These are phyloP conservation scores for Coremacera marginata DNA, from an alignment of 2,888 invertebrate species.

Conservation along the genomic window DNA sequence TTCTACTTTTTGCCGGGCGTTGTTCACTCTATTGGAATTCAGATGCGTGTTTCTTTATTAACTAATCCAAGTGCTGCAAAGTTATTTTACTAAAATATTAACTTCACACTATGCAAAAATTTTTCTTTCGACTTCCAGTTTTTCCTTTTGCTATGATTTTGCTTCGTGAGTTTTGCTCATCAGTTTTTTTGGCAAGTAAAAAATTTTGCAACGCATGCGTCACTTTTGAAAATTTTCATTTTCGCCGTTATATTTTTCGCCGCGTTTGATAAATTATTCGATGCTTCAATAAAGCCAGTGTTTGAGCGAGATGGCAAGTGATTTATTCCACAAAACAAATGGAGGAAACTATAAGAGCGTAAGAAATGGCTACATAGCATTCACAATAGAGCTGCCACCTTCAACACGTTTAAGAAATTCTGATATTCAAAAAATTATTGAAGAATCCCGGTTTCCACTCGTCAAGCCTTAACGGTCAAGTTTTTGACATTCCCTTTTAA, in stretches of 20 bases:
- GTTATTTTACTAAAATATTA: conserved; percentile 2
- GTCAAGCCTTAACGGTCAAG: no score
- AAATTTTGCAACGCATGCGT: conserved; percentile 48
- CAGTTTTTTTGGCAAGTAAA: conserved; percentile 47
- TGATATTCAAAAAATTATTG: no score
- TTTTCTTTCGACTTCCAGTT: conserved; percentile 38
- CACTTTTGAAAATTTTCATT: conserved; percentile 44
- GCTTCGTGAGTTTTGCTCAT: conserved; percentile 48
- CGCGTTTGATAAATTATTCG: neutral
- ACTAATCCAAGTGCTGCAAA: neutral
- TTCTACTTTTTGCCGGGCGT: conserved; percentile 4
- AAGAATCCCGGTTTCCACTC: no score
- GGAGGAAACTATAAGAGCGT: neutral
- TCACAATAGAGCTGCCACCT: no score
- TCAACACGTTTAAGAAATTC: no score
- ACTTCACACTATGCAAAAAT: conserved; percentile 36
- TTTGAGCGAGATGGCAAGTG: no score
- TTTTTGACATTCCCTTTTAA: no score
- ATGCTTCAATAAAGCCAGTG: no score
- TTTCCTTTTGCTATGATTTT: conserved; percentile 43
- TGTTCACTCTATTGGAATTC: neutral
- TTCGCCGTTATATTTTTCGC: conserved; percentile 29
- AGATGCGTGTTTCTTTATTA: neutral
- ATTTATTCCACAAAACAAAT: no score
- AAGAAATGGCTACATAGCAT: neutral